Conservation (phyloP, 2,888 invertebrate species). For the Isoperla grammatica region DNA sequence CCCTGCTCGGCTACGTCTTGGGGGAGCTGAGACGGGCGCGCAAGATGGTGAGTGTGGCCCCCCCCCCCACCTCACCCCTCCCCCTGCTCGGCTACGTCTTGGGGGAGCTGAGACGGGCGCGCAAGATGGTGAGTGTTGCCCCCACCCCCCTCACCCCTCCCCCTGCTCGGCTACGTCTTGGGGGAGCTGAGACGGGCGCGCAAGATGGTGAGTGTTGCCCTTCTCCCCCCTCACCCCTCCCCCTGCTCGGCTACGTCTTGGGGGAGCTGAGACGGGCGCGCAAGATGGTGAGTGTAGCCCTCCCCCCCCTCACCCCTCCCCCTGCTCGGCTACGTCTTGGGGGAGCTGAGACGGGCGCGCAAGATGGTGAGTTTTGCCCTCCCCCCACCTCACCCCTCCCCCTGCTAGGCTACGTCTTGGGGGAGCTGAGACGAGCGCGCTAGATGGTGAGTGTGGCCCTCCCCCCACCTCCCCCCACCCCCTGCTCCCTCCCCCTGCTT, state of each 20-base stretch:
- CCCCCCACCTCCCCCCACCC: too few relatives aligned
- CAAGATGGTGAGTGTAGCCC: constrained; percentile 40
- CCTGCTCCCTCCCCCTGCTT: too few relatives aligned
- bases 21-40: constrained; percentile 60
- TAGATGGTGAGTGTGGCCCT: constrained; percentile 41
- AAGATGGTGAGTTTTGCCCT: constrained; percentile 45
- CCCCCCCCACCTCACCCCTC: constrained; percentile 63
- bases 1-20: constrained; percentile 58
- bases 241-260: constrained; percentile 58
- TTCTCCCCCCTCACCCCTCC: constrained; percentile 62
- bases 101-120: constrained; percentile 58
- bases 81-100: constrained; percentile 58
- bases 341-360: constrained; percentile 58
- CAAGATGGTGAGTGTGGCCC: constrained; percentile 47
- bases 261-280: constrained; percentile 60
- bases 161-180: constrained; percentile 58
- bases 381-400: constrained; percentile 62
- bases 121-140: constrained; percentile 42
- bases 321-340: constrained; percentile 57
- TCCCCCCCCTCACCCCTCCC: too few relatives aligned
- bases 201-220: constrained; percentile 40
- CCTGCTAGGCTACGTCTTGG: constrained; percentile 57
- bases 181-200: constrained; percentile 60
- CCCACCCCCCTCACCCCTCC: too few relatives aligned
- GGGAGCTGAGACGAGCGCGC: constrained; percentile 58